phyloP scores from a whole-genome alignment of 2,888 invertebrate genomes.

The Xanthorhoe spadicearia region DNA sequence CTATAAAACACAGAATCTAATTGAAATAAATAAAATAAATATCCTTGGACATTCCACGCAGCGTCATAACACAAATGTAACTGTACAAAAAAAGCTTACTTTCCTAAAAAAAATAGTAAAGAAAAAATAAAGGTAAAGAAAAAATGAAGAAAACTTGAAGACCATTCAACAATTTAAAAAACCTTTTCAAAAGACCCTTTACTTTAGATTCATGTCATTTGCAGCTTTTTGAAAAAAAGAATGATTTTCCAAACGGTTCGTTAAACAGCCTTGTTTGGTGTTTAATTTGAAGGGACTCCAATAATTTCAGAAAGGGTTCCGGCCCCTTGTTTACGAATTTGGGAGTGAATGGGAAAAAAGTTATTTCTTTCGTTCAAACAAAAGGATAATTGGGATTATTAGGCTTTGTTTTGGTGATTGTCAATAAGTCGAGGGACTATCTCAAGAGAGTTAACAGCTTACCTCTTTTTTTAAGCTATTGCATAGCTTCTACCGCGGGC shows the following conservation, averaged over 20 bases:
- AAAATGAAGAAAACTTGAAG: no score
- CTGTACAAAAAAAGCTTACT: no score
- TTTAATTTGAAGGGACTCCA: slow-evolving; percentile 47
- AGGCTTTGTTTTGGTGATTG: slow-evolving; percentile 34
- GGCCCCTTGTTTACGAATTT: slow-evolving; percentile 50
- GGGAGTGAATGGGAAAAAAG: slow-evolving; percentile 43
- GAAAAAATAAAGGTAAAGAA: no score
- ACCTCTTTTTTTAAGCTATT: no score
- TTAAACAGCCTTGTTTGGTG: slow-evolving; percentile 48
- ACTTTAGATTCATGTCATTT: slow-evolving; percentile 17
- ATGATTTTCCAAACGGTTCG: slow-evolving; percentile 45
- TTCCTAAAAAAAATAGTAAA: no score
- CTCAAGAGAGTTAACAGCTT: no score
- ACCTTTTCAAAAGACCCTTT: not conserved
- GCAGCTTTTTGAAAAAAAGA: slow-evolving; percentile 25
- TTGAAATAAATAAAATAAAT: no score
- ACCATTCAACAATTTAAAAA: not conserved
- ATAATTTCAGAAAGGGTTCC: slow-evolving; percentile 45
- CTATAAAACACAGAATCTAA: no score
- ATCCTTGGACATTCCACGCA: no score
- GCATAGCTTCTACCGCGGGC: no score
- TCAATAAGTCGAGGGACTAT: slow-evolving; percentile 6
- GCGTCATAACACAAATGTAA: no score
- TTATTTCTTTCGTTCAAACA: slow-evolving; percentile 54
- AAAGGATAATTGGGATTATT: slow-evolving; percentile 55